phyloP scores from a whole-genome alignment of 1,140 invertebrate genomes.

The Brevipalpus yothersi region DNA sequence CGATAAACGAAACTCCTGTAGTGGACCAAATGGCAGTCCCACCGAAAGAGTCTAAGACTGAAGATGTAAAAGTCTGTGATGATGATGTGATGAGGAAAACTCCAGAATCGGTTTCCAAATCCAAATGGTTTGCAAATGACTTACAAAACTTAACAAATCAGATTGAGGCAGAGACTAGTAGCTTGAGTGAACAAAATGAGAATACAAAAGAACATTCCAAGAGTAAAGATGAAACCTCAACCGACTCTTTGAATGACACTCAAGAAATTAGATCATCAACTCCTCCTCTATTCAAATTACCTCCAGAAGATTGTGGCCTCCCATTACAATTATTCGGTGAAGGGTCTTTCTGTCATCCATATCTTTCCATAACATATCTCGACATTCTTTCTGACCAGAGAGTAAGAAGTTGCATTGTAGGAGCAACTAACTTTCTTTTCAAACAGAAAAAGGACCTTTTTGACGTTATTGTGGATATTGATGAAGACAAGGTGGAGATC shows the following conservation, averaged over 20 bases:
- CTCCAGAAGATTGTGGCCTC: constrained; percentile 43
- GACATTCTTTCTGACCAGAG: constrained; percentile 67
- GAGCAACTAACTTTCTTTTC: constrained; percentile 90
- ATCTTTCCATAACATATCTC: constrained; percentile 80
- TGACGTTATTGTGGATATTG: constrained; percentile 70
- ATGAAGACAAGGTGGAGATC: constrained; percentile 63
- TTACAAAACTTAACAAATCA: too few relatives aligned
- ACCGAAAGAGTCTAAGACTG: too few relatives aligned
- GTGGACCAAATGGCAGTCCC: too few relatives aligned
- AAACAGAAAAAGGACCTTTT: constrained; percentile 78
- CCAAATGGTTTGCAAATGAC: too few relatives aligned
- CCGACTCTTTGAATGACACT: not conserved
- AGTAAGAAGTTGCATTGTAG: constrained; percentile 73
- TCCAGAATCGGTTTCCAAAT: too few relatives aligned
- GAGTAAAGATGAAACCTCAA: not conserved
- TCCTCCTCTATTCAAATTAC: constrained; percentile 9
- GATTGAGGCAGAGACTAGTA: too few relatives aligned
- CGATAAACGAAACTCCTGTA: too few relatives aligned
- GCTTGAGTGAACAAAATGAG: too few relatives aligned
- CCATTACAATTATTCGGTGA: constrained; percentile 66
- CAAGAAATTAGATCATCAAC: not conserved
- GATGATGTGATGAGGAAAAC: too few relatives aligned
- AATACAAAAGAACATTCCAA: too few relatives aligned
- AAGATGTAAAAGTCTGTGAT: too few relatives aligned
- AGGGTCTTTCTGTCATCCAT: constrained; percentile 83